A percentile compares a stretch with the other conserved stretches of the same genome.
Evolutionary conservation across 2,888 invertebrate species (phyloP).

Genomic region (Drosophila phalerata): DNA sequence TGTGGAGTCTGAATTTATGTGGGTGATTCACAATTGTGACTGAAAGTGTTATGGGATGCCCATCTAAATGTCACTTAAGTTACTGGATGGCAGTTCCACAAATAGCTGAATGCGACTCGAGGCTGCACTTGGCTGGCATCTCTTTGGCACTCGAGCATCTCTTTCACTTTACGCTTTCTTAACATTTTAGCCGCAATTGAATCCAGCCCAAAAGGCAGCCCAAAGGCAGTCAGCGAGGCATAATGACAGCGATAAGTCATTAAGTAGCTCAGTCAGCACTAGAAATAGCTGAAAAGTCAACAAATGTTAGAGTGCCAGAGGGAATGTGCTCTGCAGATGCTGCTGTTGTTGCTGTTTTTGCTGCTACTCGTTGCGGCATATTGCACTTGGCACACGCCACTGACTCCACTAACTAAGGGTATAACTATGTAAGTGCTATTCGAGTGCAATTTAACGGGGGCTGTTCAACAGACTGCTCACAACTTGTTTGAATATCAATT

Average conservation of each 20-base stretch:
- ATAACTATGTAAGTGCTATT: conserved; percentile 24
- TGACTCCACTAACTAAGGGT: conserved; percentile 17
- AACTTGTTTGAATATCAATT: conserved; percentile 11
- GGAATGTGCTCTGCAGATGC: conserved; percentile 7
- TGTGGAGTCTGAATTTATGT: conserved; percentile 46
- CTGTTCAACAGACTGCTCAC: background rate
- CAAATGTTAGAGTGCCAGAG: conserved; percentile 33
- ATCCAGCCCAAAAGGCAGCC: conserved; percentile 39
- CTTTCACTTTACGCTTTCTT: conserved; percentile 73
- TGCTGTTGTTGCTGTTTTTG: conserved; percentile 2
- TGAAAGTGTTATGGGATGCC: conserved; percentile 44
- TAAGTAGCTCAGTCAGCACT: conserved; percentile 69
- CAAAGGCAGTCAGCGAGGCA: conserved; percentile 58
- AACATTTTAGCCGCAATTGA: conserved; percentile 62
- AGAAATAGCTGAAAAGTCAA: conserved; percentile 49
- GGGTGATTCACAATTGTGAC: conserved; percentile 53
- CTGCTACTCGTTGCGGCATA: conserved; percentile 13
- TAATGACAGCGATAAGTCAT: conserved; percentile 74
- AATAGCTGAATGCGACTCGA: conserved; percentile 12
- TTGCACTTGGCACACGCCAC: conserved; percentile 34
- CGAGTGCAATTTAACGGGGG: conserved; percentile 12
- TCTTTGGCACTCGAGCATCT: conserved; percentile 49
- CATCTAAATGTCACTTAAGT: conserved; percentile 38
- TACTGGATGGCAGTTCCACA: conserved; percentile 10
- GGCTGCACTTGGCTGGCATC: conserved; percentile 63